These are phyloP conservation scores for Xenopus petersii DNA, from an alignment of 2,797 vertebrate genomes.

Conservation along the genomic window DNA sequence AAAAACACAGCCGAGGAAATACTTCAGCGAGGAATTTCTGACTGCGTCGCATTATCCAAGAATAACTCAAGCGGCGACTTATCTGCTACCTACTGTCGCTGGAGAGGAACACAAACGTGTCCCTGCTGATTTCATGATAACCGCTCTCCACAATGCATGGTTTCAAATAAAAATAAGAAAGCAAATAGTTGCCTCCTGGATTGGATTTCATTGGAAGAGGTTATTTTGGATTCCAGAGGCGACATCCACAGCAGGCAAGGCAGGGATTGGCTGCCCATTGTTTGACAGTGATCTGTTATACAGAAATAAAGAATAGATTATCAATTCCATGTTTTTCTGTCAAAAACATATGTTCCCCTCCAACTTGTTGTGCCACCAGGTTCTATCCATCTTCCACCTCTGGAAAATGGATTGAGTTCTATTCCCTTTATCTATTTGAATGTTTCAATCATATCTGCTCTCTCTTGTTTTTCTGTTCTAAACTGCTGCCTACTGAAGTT, in stretches of 20 bases:
- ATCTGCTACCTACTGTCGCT: neutral
- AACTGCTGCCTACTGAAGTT: too few relatives aligned
- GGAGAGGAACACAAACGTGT: slow-evolving; percentile 3
- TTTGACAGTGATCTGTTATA: neutral
- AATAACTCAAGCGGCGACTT: slow-evolving; percentile 16
- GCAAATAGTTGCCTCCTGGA: neutral
- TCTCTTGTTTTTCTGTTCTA: too few relatives aligned
- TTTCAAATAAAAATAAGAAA: neutral
- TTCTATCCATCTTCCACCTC: too few relatives aligned
- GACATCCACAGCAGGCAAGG: neutral
- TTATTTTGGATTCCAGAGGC: neutral
- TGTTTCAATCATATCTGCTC: too few relatives aligned
- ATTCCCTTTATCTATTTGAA: too few relatives aligned
- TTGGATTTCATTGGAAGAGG: neutral
- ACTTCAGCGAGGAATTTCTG: slow-evolving; percentile 14
- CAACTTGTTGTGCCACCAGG: too few relatives aligned
- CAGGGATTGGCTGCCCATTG: neutral
- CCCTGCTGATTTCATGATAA: neutral
- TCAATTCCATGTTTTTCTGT: too few relatives aligned
- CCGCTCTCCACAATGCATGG: neutral
- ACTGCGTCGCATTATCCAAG: slow-evolving; percentile 7
- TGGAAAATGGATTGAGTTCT: too few relatives aligned
- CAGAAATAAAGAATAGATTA: too few relatives aligned
- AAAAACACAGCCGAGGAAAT: neutral
- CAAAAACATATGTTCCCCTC: too few relatives aligned